Evolutionary conservation across 2,113 vertebrate species (phyloP).

Genomic region (Brienomyrus brachyistius): DNA sequence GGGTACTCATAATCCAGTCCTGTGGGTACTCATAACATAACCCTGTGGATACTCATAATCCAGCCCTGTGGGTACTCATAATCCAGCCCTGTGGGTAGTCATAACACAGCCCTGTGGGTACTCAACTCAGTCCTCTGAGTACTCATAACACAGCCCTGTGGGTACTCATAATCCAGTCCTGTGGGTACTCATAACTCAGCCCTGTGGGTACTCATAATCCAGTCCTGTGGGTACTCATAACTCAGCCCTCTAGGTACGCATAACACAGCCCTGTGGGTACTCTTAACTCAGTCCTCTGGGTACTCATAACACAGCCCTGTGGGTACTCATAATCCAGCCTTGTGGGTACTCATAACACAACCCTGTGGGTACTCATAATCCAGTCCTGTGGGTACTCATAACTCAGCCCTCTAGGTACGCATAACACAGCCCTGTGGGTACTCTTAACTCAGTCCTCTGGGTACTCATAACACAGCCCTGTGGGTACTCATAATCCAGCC

Average conservation of each 20-base stretch:
- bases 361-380: too few species aligned
- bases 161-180: too few species aligned
- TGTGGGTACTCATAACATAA: too few species aligned
- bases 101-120: background rate
- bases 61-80: background rate
- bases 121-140: too few species aligned
- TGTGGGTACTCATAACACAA: background rate
- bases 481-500: background rate
- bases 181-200: too few species aligned
- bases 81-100: background rate
- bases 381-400: background rate
- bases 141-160: background rate
- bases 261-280: background rate
- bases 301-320: background rate
- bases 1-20: background rate
- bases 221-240: background rate
- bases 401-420: background rate
- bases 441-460: background rate
- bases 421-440: background rate
- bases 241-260: background rate
- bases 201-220: background rate
- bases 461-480: background rate
- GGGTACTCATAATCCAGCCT: background rate
- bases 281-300: background rate
- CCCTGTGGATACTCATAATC: too few species aligned